Conservation (phyloP, 2,888 invertebrate genomes). For the Sturmia bella region DNA sequence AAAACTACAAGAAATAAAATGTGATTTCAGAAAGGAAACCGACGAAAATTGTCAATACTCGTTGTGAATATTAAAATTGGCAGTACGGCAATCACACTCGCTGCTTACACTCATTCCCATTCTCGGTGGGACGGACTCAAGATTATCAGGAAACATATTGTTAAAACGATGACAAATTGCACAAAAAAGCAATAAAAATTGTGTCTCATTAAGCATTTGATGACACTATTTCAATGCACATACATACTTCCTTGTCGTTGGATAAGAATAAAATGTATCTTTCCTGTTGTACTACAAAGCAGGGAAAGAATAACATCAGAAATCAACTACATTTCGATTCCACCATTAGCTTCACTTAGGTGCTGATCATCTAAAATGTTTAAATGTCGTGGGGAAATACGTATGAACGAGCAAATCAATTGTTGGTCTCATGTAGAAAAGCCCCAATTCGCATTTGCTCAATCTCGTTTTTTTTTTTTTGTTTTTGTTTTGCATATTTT, state of each 20-base stretch:
- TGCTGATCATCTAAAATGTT: too few relatives aligned
- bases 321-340: too few relatives aligned
- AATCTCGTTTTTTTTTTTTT: too few relatives aligned
- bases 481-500: too few relatives aligned
- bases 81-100: conserved; percentile 58
- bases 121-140: conserved; percentile 4
- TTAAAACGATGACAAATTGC: conserved; percentile 48
- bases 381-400: too few relatives aligned
- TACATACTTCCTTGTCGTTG: background rate
- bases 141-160: conserved; percentile 52
- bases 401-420: too few relatives aligned
- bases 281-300: too few relatives aligned
- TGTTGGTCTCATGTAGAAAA: too few relatives aligned
- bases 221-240: conserved; percentile 28
- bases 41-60: conserved; percentile 77
- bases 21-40: conserved; percentile 74
- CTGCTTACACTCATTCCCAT: background rate
- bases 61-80: conserved; percentile 77
- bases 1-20: conserved; percentile 66
- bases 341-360: too few relatives aligned
- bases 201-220: conserved; percentile 43
- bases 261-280: background rate
- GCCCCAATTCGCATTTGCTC: too few relatives aligned
- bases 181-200: conserved; percentile 35
- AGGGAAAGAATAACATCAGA: too few relatives aligned